These are phyloP conservation scores for Discoglossus pictus DNA, from an alignment of 2,797 vertebrate species.

Conservation along the genomic window DNA sequence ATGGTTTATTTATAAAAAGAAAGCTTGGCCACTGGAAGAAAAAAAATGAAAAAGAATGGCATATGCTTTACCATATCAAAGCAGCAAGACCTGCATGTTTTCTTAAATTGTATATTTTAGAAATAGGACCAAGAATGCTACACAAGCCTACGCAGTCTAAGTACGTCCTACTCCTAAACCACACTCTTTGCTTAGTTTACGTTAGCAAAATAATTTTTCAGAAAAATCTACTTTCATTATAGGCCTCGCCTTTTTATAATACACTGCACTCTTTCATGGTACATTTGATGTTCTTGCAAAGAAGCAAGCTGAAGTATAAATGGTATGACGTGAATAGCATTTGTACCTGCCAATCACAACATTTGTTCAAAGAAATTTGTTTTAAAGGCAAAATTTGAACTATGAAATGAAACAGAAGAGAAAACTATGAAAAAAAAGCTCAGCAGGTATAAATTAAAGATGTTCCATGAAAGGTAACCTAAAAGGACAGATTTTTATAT, in stretches of 20 bases:
- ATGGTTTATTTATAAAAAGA: conserved; percentile 32
- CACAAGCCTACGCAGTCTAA: conserved; percentile 43
- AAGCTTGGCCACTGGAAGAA: conserved; percentile 17
- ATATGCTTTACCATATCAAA: conserved; percentile 44
- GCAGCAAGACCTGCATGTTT: conserved; percentile 28
- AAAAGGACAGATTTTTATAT: no score
- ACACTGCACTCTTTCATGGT: conserved; percentile 47
- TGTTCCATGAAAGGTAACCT: neutral
- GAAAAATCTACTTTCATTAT: neutral
- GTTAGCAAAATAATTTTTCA: conserved; percentile 39
- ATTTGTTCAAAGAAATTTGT: conserved; percentile 42
- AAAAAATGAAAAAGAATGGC: neutral
- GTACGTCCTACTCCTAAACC: conserved; percentile 46
- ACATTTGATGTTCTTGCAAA: conserved; percentile 21
- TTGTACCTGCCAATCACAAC: conserved; percentile 26
- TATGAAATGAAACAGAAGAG: conserved; percentile 29
- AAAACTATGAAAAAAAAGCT: conserved; percentile 6
- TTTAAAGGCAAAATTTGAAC: conserved; percentile 40
- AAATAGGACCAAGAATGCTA: conserved; percentile 30
- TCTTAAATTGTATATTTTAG: conserved; percentile 48
- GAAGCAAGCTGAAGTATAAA: conserved; percentile 27
- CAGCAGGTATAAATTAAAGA: neutral
- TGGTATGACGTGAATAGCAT: conserved; percentile 13
- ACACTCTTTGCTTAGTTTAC: conserved; percentile 39
- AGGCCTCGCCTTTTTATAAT: neutral